Base-by-base conservation (phyloP, 2,113 vertebrate species). In the Daubentonia madagascariensis region DNA sequence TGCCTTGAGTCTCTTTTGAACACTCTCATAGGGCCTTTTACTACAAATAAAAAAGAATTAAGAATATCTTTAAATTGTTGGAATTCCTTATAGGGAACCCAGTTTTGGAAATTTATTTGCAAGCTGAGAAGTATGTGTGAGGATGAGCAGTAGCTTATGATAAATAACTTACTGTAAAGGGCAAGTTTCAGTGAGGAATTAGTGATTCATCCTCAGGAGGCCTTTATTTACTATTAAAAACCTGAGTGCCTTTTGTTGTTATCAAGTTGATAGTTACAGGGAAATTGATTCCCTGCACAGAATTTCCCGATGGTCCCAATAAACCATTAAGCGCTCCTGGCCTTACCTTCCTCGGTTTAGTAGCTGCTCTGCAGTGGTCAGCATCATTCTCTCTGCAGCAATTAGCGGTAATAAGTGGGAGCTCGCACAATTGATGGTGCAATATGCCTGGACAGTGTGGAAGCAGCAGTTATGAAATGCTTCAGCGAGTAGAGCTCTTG, bases 391-490 rank as follows among this genome's bases (percentile, higher is more conserved):
- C 61, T 86, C n/a, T 6, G 90, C 57, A 57, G 94, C 94, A 97
- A 98, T 98, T 95, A 98, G 96, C 0, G 2, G 83, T 92, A 96
- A 96, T 97, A 96, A 96, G 97, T 80, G 67, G 91, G 87, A 72
- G 90, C 63, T 85, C 22, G 6, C 90, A 94, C 94, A 96, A 88
- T 65, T 83, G 96, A 97, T 88, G 92, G 95, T 85, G 91, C 88
- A 50, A 90, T 96, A 95, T 8, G 35, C 59, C 75, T 14, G 61
- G 94, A 76, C 59, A 68, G 59, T 14, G 89, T 89, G 73, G 73
- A 94, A 94, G 89, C 87, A 92, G 97, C 94, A 91, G 94, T 96
- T 96, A 87, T 52, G 92, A 95, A 96, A 94, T 92, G 94, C 97
- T 83, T 96, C 96, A 85, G 22, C 1, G 52, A 86, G 57, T 72